Base-by-base conservation (phyloP, 2,113 vertebrate genomes). In the Benitochromis conjunctus region DNA sequence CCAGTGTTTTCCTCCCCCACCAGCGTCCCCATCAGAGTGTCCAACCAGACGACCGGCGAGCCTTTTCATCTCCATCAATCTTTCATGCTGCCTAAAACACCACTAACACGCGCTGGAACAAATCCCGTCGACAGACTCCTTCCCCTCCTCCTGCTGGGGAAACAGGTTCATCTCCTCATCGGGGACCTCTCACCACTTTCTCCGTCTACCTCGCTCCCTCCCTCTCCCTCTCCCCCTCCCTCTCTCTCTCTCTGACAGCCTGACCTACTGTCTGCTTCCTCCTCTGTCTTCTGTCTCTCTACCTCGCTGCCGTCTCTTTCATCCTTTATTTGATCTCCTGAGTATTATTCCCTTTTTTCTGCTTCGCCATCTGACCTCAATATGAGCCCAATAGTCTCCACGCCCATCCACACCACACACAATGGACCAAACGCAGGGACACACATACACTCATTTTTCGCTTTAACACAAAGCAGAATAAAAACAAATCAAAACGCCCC, bases 311-410 rank as follows among this genome's bases (percentile, higher is more conserved):
- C 0, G 26, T 24, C 54, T 77, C 91, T 89, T 86, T 91, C 91
- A 92, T 92, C 86, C 85, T 88, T 62, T 66, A 83, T 90, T 88
- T 87, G 74, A 86, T 91, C 90, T 88, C 92, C 74, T 14, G 90
- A 88, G 91, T 12, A 43, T 85, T 10, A 43, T 77, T 82, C 21
- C 29, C 79, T 31, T 74, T 14, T 80, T 83, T 64, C 74, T 7
- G 24, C 77, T 60, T 14, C 79, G 79, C 79, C 4, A 71, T 85
- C 88, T 89, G 93, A 80, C 89, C 89, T 91, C 55, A 21, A 87
- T 91, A 87, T 91, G 64, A 86, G 87, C 82, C 89, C 79, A 82
- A 58, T 5, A 18, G 9, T 9, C 80, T 83, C 84, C 79, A 80
- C 56, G 31, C 88, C 64, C 86, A 29, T n/a, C 53, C 85, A 71